These are phyloP conservation scores for Agriopis leucophaearia DNA, from an alignment of 2,888 invertebrate species.

Conservation along the genomic window DNA sequence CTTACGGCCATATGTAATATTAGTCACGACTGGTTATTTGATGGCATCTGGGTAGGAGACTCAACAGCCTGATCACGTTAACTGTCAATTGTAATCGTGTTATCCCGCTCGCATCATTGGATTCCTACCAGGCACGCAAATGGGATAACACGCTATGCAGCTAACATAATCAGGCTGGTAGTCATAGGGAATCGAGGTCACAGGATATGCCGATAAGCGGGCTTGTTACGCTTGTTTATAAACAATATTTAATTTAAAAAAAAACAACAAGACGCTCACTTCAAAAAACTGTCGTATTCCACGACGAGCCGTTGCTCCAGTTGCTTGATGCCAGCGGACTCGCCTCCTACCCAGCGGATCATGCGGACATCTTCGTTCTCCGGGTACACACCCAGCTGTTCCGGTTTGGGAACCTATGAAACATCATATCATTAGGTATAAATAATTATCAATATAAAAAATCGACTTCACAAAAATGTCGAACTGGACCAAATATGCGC, in stretches of 20 bases:
- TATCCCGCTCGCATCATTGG: too few relatives aligned
- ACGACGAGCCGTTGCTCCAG: constrained; percentile 85
- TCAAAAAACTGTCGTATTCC: constrained; percentile 82
- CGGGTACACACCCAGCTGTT: constrained; percentile 83
- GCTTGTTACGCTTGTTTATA: too few relatives aligned
- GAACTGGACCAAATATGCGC: too few relatives aligned
- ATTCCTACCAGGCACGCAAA: neutral
- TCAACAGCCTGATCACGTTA: neutral
- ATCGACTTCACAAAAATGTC: too few relatives aligned
- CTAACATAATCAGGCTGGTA: neutral
- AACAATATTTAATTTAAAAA: too few relatives aligned
- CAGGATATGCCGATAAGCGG: too few relatives aligned
- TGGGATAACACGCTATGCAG: neutral
- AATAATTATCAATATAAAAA: too few relatives aligned
- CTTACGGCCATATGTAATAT: neutral
- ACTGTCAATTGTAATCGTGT: neutral
- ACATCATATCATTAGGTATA: neutral
- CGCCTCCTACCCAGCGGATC: constrained; percentile 89
- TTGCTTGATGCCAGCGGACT: constrained; percentile 86
- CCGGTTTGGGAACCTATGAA: constrained; percentile 82
- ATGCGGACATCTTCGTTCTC: constrained; percentile 82
- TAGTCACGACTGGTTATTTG: neutral
- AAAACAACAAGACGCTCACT: too few relatives aligned
- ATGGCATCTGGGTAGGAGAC: neutral
- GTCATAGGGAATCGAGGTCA: neutral